Percentiles rank a stretch among this genome's conserved stretches.
phyloP scores from a whole-genome alignment of 2,888 invertebrate genomes.

The Dascillus cervinus region DNA sequence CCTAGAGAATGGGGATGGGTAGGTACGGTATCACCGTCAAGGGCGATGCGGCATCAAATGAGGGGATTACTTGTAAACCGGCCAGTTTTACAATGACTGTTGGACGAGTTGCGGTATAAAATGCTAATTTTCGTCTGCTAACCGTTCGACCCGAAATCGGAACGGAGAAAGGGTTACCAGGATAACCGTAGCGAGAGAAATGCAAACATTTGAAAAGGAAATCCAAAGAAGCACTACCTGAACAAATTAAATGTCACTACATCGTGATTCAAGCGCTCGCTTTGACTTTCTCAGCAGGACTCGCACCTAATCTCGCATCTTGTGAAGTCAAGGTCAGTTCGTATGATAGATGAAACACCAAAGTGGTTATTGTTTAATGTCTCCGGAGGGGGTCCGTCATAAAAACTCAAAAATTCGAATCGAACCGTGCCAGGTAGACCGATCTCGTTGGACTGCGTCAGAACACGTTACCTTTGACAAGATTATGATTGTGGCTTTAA shows the following conservation, averaged over 20 bases:
- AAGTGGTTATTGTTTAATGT: conserved; percentile 44
- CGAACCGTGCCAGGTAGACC: conserved; percentile 28
- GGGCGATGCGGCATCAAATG: conserved; percentile 28
- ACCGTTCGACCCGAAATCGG: too few relatives aligned
- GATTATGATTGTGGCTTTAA: conserved; percentile 31
- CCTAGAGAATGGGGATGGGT: conserved; percentile 16
- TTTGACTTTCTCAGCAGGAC: conserved; percentile 32
- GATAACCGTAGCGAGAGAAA: not conserved
- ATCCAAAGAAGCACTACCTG: conserved; percentile 26
- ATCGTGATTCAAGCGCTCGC: conserved; percentile 26
- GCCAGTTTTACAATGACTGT: conserved; percentile 25
- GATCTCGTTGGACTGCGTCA: conserved; percentile 24
- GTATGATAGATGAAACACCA: conserved; percentile 41
- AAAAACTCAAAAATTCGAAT: conserved; percentile 30
- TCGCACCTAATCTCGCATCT: conserved; percentile 38
- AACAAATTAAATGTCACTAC: conserved; percentile 41
- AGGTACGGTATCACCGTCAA: conserved; percentile 8
- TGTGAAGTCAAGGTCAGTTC: conserved; percentile 28
- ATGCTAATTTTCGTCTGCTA: conserved; percentile 32
- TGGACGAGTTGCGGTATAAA: conserved; percentile 30
- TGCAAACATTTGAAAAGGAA: not conserved
- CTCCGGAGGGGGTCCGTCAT: conserved; percentile 35
- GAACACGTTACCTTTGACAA: conserved; percentile 30
- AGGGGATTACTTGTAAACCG: conserved; percentile 31
- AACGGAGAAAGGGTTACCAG: too few relatives aligned